A percentile compares a stretch with the other conserved stretches of the same genome.
phyloP scores from a whole-genome alignment of 2,888 invertebrate species.

The Tupiocoris notatus region DNA sequence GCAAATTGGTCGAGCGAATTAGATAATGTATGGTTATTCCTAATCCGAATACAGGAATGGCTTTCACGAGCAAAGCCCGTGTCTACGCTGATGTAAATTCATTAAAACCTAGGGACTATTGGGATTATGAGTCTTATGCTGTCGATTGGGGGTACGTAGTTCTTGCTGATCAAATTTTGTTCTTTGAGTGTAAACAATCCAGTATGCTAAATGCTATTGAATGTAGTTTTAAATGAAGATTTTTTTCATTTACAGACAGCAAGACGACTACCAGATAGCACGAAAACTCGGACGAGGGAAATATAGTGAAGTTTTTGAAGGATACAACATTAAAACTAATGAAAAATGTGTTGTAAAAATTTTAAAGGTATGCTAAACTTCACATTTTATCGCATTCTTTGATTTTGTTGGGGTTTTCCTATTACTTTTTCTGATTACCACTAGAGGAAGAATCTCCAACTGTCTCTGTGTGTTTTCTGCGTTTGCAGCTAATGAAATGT shows the following conservation, averaged over 20 bases:
- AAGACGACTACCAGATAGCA: slow-evolving; percentile 98
- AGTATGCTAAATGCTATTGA: too few species aligned
- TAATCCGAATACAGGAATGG: slow-evolving; percentile 60
- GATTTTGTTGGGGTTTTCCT: too few species aligned
- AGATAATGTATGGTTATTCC: slow-evolving; percentile 24
- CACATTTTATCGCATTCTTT: too few species aligned
- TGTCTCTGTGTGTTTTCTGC: too few species aligned
- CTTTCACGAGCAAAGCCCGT: slow-evolving; percentile 90
- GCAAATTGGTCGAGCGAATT: slow-evolving; percentile 6
- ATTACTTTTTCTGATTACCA: too few species aligned
- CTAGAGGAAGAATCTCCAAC: too few species aligned
- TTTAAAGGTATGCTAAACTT: slow-evolving; percentile 62
- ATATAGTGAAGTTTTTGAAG: slow-evolving; percentile 99
- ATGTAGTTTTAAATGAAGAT: too few species aligned
- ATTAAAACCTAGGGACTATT: slow-evolving; percentile 97
- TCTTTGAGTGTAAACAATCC: too few species aligned
- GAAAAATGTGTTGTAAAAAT: slow-evolving; percentile 99
- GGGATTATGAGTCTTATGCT: slow-evolving; percentile 99
- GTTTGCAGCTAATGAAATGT: too few species aligned
- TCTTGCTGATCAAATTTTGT: background rate
- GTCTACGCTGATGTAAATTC: slow-evolving; percentile 99
- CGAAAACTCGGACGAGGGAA: slow-evolving; percentile 98
- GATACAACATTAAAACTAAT: slow-evolving; percentile 95
- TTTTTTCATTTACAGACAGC: slow-evolving; percentile 57
- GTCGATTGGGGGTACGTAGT: slow-evolving; percentile 88